Evolutionary conservation across 2,113 vertebrate species (phyloP), one percentile per base, ranked within the genome.

Genomic region (Mirza zaza): DNA sequence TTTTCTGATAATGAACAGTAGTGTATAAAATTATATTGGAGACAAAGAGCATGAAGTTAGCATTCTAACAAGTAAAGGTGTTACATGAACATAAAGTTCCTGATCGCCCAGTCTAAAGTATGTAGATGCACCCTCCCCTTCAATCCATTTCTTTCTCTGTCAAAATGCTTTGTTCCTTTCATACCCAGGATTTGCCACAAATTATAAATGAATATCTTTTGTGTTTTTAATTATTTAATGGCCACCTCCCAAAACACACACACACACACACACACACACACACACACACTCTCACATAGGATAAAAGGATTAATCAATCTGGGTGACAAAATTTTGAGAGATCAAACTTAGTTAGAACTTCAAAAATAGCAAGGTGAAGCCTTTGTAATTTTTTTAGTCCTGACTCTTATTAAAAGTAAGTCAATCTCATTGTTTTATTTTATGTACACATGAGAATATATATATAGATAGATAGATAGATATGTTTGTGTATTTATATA

Each of bases 391-490:
- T 68, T 92, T 92, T 77, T 10, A 87, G n/a, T 87, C 20, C 71
- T 87, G 5, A 17, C 8, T 95, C 80, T 91, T 82, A 61, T 39
- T 79, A 91, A 89, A 92, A 82, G 34, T 25, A 82, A 95, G 45
- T 21, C 57, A 52, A 80, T 82, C 42, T 86, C 59, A 67, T 42
- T 88, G 9, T 75, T 92, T 87, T 32, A 45, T 34, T 45, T 45
- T 45, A 45, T 45, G 48, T 8, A 61, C 4, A 48, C 0, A 8
- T 25, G 11, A 42, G 23, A 63, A 32, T 10, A 29, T 15, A 18
- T 15, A 18, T 7, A 48, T 73, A 39, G 14, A 45, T 45, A 45
- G 45, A 45, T 45, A 45, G 45, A 8, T 52, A 9, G 36, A 59
- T 23, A 15, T n/a, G 48, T 76, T 21, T 21, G 52, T 50, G 14